Evolutionary conservation across 1,140 invertebrate genomes (phyloP).

Genomic region (Lutraria rhynchaena): DNA sequence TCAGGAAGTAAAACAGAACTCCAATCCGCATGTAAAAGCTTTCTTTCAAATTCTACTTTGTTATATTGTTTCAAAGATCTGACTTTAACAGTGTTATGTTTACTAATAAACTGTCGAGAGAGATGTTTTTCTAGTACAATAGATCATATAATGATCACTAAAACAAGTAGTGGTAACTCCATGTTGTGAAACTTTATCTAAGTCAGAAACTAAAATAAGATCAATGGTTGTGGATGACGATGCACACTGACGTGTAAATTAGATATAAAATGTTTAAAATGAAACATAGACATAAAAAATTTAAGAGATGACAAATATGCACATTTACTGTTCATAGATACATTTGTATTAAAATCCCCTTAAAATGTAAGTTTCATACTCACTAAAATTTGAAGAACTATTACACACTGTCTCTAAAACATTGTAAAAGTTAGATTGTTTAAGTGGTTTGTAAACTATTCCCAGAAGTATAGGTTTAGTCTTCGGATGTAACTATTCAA

Average conservation of each 20-base stretch:
- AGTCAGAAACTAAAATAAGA: conserved; percentile 35
- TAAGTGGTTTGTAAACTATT: conserved; percentile 3
- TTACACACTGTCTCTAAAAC: neutral
- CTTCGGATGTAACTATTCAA: conserved; percentile 3
- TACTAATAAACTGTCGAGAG: no score
- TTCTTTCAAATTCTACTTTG: no score
- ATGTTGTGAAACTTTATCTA: conserved; percentile 8
- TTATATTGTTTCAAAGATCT: no score
- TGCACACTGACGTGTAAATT: neutral
- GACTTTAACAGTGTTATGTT: no score
- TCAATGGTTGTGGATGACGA: conserved; percentile 8
- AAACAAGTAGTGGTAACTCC: no score
- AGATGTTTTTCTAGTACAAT: no score
- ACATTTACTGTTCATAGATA: neutral
- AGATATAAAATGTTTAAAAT: conserved; percentile 19
- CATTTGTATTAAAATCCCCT: conserved; percentile 26
- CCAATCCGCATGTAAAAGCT: no score
- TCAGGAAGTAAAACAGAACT: no score
- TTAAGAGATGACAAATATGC: conserved; percentile 3
- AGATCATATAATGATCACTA: no score
- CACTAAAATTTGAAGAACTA: neutral
- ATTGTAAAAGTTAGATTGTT: no score
- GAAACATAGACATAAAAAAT: neutral
- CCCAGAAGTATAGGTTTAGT: conserved; percentile 28
- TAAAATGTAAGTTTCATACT: neutral